These are phyloP conservation scores for Melanerpes formicivorus DNA, from an alignment of 2,113 vertebrate species.

Conservation along the genomic window DNA sequence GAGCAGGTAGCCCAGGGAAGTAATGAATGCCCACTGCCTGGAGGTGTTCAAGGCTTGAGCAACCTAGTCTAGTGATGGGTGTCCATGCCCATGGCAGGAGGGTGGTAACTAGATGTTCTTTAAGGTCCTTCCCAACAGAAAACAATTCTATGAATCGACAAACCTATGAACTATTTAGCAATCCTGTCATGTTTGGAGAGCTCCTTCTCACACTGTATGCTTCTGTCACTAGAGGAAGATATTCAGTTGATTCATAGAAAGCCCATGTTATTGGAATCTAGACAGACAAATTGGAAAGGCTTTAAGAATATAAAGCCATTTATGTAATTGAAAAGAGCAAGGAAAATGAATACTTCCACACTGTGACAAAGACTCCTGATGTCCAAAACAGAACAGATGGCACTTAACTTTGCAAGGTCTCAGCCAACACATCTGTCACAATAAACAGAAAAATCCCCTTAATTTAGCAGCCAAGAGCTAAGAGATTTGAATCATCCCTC, in stretches of 20 bases:
- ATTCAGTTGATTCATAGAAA: background rate
- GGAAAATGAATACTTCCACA: background rate
- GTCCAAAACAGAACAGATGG: background rate
- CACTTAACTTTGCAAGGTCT: background rate
- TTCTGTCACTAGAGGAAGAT: background rate
- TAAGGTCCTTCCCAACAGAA: no score
- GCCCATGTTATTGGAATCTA: background rate
- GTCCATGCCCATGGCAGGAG: no score
- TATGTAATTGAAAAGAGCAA: accelerated
- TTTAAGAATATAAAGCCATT: background rate
- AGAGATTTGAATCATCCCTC: background rate
- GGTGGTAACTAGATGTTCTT: no score
- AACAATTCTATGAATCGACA: no score
- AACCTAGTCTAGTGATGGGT: no score
- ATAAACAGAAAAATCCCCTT: background rate
- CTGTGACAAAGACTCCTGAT: background rate
- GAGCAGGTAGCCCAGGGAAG: no score
- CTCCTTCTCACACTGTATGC: background rate
- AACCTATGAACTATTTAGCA: background rate
- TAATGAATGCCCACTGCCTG: no score
- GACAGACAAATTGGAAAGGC: background rate
- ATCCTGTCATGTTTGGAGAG: background rate
- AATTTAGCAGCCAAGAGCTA: background rate
- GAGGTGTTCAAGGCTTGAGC: no score
- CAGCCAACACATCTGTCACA: background rate